These are phyloP conservation scores for Oscheius sp. DNA, from an alignment of 2,888 invertebrate species.

Conservation along the genomic window DNA sequence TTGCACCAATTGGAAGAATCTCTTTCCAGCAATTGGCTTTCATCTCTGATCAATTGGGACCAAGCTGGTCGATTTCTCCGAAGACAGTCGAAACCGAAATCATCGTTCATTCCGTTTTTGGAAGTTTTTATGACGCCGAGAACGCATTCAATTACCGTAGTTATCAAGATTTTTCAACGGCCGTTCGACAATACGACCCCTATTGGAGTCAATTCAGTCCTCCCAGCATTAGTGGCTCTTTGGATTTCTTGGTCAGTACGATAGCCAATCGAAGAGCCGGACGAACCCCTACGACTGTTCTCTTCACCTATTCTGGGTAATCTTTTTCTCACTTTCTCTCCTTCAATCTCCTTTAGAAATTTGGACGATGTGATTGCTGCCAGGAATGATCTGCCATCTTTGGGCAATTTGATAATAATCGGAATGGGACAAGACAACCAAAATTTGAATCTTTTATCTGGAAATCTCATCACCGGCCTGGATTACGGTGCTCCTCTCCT, in stretches of 20 bases:
- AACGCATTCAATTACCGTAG: not conserved
- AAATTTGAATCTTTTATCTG: not conserved
- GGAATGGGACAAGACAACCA: conserved; percentile 1
- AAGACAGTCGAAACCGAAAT: conserved; percentile 26
- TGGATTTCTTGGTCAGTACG: not conserved
- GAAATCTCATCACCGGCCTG: conserved; percentile 12
- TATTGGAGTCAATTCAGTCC: not conserved
- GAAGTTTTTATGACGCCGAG: not conserved
- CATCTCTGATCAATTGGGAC: conserved; percentile 30
- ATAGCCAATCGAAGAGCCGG: conserved; percentile 13
- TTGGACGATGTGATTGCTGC: conserved; percentile 2
- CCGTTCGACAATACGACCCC: not conserved
- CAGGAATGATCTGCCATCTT: not conserved
- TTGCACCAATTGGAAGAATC: too few species aligned
- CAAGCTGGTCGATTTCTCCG: conserved; percentile 38
- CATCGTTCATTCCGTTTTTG: not conserved
- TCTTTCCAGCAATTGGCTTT: conserved; percentile 36
- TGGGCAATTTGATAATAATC: conserved; percentile 21
- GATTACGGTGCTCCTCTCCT: not conserved
- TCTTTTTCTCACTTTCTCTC: not conserved
- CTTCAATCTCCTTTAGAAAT: not conserved
- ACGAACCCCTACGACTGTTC: conserved; percentile 7
- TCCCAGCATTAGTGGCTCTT: conserved; percentile 13
- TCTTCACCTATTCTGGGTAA: conserved; percentile 26
- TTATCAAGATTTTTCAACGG: not conserved